Conservation (phyloP, 2,888 invertebrate species). For the Leucoma salicis region DNA sequence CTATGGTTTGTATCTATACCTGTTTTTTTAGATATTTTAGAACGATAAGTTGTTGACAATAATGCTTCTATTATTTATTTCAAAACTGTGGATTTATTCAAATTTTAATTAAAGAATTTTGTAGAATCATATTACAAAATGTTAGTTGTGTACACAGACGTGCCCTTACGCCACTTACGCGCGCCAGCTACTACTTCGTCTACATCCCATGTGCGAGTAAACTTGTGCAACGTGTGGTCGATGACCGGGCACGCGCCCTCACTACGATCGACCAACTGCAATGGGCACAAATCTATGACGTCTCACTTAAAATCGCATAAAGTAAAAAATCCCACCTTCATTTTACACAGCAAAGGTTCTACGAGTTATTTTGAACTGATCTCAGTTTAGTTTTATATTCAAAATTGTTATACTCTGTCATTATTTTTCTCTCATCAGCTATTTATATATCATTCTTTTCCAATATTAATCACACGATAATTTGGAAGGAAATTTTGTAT, state of each 20-base stretch:
- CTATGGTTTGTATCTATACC: too few species aligned
- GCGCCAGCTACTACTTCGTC: conserved; percentile 30
- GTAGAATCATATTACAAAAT: background rate
- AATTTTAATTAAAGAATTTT: background rate
- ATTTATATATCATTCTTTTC: too few species aligned
- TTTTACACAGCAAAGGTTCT: too few species aligned
- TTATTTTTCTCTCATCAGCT: too few species aligned
- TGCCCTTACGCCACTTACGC: conserved; percentile 31
- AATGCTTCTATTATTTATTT: too few species aligned
- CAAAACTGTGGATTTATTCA: too few species aligned
- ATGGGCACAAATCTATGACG: conserved; percentile 37
- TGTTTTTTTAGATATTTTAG: too few species aligned
- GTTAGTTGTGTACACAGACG: conserved; percentile 9
- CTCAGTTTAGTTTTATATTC: too few species aligned
- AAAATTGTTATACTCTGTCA: too few species aligned
- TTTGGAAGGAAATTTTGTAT: conserved; percentile 51
- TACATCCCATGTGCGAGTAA: conserved; percentile 52
- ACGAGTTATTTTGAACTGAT: too few species aligned
- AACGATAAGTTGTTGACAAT: too few species aligned
- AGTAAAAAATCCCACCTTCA: too few species aligned
- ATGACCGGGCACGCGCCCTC: conserved; percentile 68
- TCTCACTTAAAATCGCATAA: conserved; percentile 24
- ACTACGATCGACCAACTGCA: conserved; percentile 30
- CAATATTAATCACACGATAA: conserved; percentile 24
- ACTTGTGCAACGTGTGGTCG: conserved; percentile 57